Evolutionary conservation across 2,797 vertebrate species (phyloP), one percentile per base, ranked within the genome.

Genomic region (Enteromius viviparus): DNA sequence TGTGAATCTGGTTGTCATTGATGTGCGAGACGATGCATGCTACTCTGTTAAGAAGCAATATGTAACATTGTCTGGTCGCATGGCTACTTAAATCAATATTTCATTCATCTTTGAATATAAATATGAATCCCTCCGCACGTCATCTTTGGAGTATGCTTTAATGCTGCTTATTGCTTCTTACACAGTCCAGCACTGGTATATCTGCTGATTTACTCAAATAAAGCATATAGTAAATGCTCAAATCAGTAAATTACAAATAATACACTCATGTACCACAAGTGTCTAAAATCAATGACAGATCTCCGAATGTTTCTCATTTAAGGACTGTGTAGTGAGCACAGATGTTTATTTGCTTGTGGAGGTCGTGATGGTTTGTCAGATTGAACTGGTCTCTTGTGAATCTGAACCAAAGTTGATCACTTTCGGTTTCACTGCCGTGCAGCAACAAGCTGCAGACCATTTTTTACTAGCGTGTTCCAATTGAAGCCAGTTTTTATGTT

Each of bases 1-100:
- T 42, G 26, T 86, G 40, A 58, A 1, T 76, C 65, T 80, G 85
- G 26, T 55, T 75, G 72, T 58, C 23, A 53, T 21, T 86, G 69
- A 58, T 40, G 72, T 81, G 40, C 3, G 12, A 60, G 55, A 4
- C 53, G 26, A 23, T 11, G 32, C 32, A 55, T 78, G 76, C 53
- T 78, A 58, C 45, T 78, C 21, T 68, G 47, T 79, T 21, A n/a
- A 70, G 78, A 55, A 58, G 66, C 17, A 17, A 23, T 49, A 81
- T 72, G 53, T 71, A 72, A 26, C 53, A 62, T 60, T 69, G 65
- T 11, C 49, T 26, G n/a, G 37, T 79, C 45, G 4, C 32, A 37
- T 68, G 29, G 12, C 49, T 42, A 17, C 0, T 34, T 8, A 2
- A 68, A 32, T 17, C 23, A 21, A 11, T 45, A n/a, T 53, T 53